phyloP scores from a whole-genome alignment of 2,113 vertebrate species.

The Limnothrissa miodon region DNA sequence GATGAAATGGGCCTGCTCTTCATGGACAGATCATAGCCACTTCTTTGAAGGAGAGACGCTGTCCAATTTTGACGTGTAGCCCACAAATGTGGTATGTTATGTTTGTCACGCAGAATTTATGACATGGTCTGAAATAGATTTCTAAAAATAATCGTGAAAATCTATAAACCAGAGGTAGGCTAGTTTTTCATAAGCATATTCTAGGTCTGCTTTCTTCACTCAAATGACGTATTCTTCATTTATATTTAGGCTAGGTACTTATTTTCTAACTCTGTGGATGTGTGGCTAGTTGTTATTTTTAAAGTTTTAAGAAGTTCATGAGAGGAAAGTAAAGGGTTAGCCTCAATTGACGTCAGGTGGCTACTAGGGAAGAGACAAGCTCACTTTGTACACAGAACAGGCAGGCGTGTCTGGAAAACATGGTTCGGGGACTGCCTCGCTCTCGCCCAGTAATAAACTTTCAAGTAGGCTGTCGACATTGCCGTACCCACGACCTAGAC shows the following conservation, averaged over 20 bases:
- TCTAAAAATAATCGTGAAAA: background rate
- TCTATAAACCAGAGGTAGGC: background rate
- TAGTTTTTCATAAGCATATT: too few relatives aligned
- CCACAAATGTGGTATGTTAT: background rate
- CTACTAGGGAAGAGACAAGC: background rate
- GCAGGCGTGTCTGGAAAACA: background rate
- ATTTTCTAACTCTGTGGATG: too few relatives aligned
- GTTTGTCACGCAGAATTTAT: background rate
- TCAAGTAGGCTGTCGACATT: background rate
- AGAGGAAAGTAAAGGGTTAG: constrained; percentile 18
- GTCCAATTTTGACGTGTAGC: background rate
- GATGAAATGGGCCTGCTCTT: background rate
- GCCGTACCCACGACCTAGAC: background rate
- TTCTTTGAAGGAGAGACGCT: background rate
- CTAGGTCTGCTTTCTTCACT: too few relatives aligned
- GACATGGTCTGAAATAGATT: background rate
- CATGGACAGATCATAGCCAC: background rate
- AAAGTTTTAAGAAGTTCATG: background rate
- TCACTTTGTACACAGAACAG: background rate
- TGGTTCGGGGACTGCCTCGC: background rate
- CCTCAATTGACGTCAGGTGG: constrained; percentile 33
- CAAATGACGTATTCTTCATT: too few relatives aligned
- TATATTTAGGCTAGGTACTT: background rate
- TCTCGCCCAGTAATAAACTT: constrained; percentile 3
- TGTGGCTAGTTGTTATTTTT: too few relatives aligned